These are phyloP conservation scores for Caenorhabditis sp. DNA, from an alignment of 2,888 invertebrate genomes.

Conservation along the genomic window DNA sequence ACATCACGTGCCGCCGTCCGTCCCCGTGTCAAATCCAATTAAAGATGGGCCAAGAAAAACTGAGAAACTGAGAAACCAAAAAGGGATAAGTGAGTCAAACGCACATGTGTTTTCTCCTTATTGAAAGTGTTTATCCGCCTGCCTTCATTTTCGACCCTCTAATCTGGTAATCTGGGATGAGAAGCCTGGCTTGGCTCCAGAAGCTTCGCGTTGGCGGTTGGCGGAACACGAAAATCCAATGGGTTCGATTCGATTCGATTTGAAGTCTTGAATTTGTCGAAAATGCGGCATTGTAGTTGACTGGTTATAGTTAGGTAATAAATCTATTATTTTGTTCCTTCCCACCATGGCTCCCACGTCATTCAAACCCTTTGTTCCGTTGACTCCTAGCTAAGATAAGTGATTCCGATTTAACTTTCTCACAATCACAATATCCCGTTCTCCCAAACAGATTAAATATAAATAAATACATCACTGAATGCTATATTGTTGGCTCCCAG, in stretches of 20 bases:
- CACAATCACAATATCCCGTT: too few relatives aligned
- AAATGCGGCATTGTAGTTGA: too few relatives aligned
- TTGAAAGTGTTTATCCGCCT: slow-evolving; percentile 18
- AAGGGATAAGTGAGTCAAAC: slow-evolving; percentile 43
- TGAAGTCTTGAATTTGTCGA: too few relatives aligned
- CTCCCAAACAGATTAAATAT: slow-evolving; percentile 34
- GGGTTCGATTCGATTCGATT: too few relatives aligned
- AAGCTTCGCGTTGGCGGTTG: not conserved
- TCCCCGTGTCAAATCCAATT: slow-evolving; percentile 15
- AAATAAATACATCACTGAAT: slow-evolving; percentile 36
- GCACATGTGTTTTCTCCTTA: slow-evolving; percentile 23
- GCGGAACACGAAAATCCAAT: too few relatives aligned
- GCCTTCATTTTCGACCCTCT: slow-evolving; percentile 11
- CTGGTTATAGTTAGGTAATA: too few relatives aligned
- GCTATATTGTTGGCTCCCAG: slow-evolving; percentile 11
- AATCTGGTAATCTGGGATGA: not conserved
- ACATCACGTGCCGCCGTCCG: slow-evolving; percentile 9
- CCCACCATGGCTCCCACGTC: not conserved
- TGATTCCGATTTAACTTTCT: too few relatives aligned
- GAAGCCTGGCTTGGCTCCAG: not conserved
- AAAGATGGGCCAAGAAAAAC: slow-evolving; percentile 17
- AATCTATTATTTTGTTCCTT: too few relatives aligned
- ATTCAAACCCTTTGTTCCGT: too few relatives aligned
- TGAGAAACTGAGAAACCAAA: slow-evolving; percentile 19
- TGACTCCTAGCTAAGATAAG: too few relatives aligned